Evolutionary conservation across 1,140 invertebrate species (phyloP).

Genomic region (Leptonema lineaticorne): DNA sequence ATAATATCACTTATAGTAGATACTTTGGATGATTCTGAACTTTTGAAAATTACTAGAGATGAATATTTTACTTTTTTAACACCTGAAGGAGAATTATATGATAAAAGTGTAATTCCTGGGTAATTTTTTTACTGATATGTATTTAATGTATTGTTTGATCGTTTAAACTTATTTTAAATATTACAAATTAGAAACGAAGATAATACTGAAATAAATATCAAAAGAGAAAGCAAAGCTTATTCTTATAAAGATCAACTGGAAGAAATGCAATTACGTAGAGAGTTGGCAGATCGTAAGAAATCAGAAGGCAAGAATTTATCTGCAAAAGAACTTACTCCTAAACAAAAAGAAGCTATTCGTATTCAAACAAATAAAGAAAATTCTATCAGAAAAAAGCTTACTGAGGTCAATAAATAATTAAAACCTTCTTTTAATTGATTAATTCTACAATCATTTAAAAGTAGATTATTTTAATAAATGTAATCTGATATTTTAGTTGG

Average conservation of each 20-base stretch:
- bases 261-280: slow-evolving; percentile 86
- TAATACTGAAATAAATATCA: slow-evolving; percentile 81
- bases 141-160: slow-evolving; percentile 20
- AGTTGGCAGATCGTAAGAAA: slow-evolving; percentile 87
- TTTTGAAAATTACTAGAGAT: slow-evolving; percentile 76
- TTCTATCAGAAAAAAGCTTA: slow-evolving; percentile 68
- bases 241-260: slow-evolving; percentile 97
- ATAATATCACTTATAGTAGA: slow-evolving; percentile 57
- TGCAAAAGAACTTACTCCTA: slow-evolving; percentile 73
- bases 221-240: slow-evolving; percentile 95
- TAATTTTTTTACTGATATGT: slow-evolving; percentile 47
- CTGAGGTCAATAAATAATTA: slow-evolving; percentile 52
- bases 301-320: slow-evolving; percentile 80
- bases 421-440: neutral
- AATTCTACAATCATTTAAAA: too few species aligned
- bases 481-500: slow-evolving; percentile 53
- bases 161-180: neutral
- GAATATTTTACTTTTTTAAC: slow-evolving; percentile 89
- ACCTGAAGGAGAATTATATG: slow-evolving; percentile 87
- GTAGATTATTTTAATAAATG: neutral
- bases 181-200: slow-evolving; percentile 56
- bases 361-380: slow-evolving; percentile 85
- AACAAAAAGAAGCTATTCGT: slow-evolving; percentile 91
- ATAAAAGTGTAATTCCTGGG: slow-evolving; percentile 86
- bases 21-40: slow-evolving; percentile 65